A percentile compares a stretch with the other conserved stretches of the same genome.
phyloP scores from a whole-genome alignment of 1,140 invertebrate genomes.

The Stegodyphus dumicola region DNA sequence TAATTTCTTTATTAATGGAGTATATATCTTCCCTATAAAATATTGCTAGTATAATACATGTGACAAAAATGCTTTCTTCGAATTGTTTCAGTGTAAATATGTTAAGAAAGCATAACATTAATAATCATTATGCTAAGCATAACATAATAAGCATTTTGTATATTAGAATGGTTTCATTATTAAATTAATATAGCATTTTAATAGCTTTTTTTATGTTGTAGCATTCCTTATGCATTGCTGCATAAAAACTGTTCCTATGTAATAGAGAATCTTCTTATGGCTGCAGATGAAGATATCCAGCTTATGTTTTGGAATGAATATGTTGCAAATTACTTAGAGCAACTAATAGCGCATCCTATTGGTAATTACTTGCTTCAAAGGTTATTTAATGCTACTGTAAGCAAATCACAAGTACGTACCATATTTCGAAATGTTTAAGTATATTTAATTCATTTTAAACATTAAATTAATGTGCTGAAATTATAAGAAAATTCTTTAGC shows the following conservation, averaged over 20 bases:
- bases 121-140: too few relatives aligned
- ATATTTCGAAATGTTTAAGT: not conserved
- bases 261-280: slow-evolving; percentile 45
- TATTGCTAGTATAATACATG: too few relatives aligned
- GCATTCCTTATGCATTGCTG: slow-evolving; percentile 32
- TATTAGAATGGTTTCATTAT: too few relatives aligned
- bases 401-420: slow-evolving; percentile 49
- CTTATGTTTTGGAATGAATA: slow-evolving; percentile 35
- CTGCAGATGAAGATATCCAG: slow-evolving; percentile 41
- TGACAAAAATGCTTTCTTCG: too few relatives aligned
- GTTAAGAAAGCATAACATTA: too few relatives aligned
- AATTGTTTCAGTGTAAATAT: too few relatives aligned
- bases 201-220: not conserved
- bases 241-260: slow-evolving; percentile 42
- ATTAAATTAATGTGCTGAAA: not conserved
- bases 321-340: slow-evolving; percentile 12
- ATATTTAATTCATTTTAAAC: not conserved
- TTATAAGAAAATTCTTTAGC: too few relatives aligned
- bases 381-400: slow-evolving; percentile 60
- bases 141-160: too few relatives aligned
- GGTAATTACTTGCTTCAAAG: slow-evolving; percentile 63
- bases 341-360: slow-evolving; percentile 24
- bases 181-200: not conserved
- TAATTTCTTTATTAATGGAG: too few relatives aligned
- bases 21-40: too few relatives aligned